Conservation (phyloP, 53 echinoderm and acorn worm genomes). For the Pentamera pediparva region DNA sequence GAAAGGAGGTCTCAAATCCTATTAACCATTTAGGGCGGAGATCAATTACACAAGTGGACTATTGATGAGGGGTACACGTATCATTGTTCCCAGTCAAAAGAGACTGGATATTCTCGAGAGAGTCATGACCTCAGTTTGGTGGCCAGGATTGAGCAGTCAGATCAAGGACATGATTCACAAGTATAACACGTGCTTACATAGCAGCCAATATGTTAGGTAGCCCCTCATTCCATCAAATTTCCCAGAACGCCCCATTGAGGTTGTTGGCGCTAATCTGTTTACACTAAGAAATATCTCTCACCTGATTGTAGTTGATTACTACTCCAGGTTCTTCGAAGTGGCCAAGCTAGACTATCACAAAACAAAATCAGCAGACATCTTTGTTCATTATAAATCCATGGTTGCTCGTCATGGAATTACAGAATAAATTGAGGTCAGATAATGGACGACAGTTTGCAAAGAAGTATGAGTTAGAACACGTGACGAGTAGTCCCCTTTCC, state of each 20-base stretch:
- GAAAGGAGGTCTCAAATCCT: not conserved
- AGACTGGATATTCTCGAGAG: conserved; percentile 23
- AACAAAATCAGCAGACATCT: not conserved
- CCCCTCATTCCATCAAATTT: conserved; percentile 13
- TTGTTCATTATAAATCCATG: conserved; percentile 5
- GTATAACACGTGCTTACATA: conserved; percentile 32
- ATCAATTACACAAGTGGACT: conserved; percentile 16
- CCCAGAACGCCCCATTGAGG: conserved; percentile 36
- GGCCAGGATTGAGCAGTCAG: conserved; percentile 49
- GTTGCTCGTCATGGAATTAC: conserved; percentile 50
- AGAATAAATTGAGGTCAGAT: conserved; percentile 36
- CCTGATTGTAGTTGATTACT: conserved; percentile 47
- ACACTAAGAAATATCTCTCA: conserved; percentile 16
- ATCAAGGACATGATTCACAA: conserved; percentile 32
- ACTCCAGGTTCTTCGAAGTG: conserved; percentile 54
- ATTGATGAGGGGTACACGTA: conserved; percentile 39
- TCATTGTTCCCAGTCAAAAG: conserved; percentile 42
- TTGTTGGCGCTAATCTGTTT: conserved; percentile 47
- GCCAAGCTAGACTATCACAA: not conserved
- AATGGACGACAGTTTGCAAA: conserved; percentile 32
- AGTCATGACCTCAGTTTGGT: conserved; percentile 51
- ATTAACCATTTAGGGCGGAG: conserved; percentile 1
- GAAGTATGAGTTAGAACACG: conserved; percentile 14
- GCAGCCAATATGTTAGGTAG: conserved; percentile 26
- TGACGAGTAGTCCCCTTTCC: conserved; percentile 1